Evolutionary conservation across 2,113 vertebrate genomes (phyloP).

Genomic region (Bubo blakistoni): DNA sequence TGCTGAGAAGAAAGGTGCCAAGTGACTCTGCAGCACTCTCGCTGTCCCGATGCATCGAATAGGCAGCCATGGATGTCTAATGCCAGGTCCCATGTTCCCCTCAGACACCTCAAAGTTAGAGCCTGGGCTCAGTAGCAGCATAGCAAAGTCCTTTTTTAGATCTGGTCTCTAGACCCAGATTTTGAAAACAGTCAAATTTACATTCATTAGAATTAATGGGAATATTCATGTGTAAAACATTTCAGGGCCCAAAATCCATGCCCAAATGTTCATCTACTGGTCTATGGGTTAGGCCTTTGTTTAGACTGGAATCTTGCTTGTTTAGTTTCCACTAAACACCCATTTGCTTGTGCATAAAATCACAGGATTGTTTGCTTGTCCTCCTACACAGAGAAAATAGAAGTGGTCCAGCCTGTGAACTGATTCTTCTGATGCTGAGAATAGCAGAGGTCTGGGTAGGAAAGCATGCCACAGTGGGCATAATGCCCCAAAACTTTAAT

Average conservation of each 20-base stretch:
- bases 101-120: neutral
- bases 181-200: neutral
- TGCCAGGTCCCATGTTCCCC: neutral
- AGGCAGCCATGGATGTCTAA: neutral
- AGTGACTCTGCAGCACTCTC: neutral
- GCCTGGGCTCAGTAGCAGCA: neutral
- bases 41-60: accelerated
- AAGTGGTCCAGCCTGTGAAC: neutral
- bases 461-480: neutral
- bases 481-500: neutral
- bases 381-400: neutral
- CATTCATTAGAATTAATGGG: neutral
- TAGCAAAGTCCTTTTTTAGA: neutral
- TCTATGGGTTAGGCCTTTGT: neutral
- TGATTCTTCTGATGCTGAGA: neutral
- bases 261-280: neutral
- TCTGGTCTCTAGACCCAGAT: neutral
- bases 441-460: neutral
- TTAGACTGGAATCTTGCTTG: neutral
- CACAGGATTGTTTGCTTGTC: neutral
- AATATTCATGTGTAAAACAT: neutral
- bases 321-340: neutral
- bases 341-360: neutral
- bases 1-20: neutral
- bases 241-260: neutral